phyloP scores from a whole-genome alignment of 2,797 vertebrate species.

The Chloroceryle amazona region DNA sequence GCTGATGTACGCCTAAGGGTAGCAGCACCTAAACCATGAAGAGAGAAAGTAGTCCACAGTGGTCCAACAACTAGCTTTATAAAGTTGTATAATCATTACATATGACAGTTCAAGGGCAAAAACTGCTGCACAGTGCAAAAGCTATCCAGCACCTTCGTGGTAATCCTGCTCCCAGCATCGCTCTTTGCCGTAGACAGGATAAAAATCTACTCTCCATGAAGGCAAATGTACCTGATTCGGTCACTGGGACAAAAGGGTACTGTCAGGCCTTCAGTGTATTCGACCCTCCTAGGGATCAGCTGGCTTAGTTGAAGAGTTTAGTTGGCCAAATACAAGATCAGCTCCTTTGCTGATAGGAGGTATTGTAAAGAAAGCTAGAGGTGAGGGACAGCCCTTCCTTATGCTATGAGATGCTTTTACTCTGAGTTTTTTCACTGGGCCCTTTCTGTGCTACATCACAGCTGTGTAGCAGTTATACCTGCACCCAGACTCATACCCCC shows the following conservation, averaged over 20 bases:
- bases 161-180: not conserved
- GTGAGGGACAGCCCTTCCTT: not conserved
- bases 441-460: not conserved
- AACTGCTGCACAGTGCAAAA: not conserved
- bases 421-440: not conserved
- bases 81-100: accelerated
- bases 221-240: not conserved
- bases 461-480: not conserved
- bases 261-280: not conserved
- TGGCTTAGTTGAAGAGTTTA: not conserved
- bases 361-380: not conserved
- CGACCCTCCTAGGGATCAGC: not conserved
- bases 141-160: not conserved
- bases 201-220: not conserved
- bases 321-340: not conserved
- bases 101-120: not conserved
- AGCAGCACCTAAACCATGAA: accelerated
- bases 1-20: not conserved
- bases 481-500: not conserved
- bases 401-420: not conserved
- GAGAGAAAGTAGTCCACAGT: not conserved
- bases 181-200: not conserved
- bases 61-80: not conserved
- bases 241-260: not conserved
- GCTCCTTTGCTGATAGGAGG: not conserved